Base-by-base conservation (phyloP, 2,797 vertebrate species). In the Pseudomugil tenellus region DNA sequence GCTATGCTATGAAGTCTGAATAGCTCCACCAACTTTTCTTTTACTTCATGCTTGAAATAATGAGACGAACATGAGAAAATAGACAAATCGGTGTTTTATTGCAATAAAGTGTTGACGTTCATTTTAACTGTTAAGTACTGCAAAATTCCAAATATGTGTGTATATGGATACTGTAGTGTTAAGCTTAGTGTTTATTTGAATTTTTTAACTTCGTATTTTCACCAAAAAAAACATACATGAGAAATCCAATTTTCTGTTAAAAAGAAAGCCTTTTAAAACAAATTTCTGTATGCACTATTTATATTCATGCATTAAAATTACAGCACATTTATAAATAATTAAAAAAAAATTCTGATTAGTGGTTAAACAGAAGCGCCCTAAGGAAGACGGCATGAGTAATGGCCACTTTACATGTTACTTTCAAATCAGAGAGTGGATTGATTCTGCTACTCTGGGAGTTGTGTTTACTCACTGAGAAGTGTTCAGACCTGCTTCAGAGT, bases 21-120 rank as follows among this genome's bases (percentile, higher is more conserved):
- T 53, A 63, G 34, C 13, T 63, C 31, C 53, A 21, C 51, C 9
- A 58, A 35, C 16, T 39, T 66, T 48, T 68, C 13, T 19, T 41
- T 12, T 28, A 28, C 39, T 28, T 69, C 17, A 60, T 43, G 26
- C 23, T 28, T 46, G 9, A 4, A 49, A 41, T 3, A 49, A 55
- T 39, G 1, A 55, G 26, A 39, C 6, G 14, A 29, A 25, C 23
- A 54, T 23, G 19, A 4, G 17, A 13, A 53, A 49, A 4, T 34
- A 31, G 17, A 41, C 26, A 13, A 60, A 28, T 10, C 1, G 1
- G 16, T 1, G 13, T 21, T 67, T 21, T 37, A 28, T 48, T 66
- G 14, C 2, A 35, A 58, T 21, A 58, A 8, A 53, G 39, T 53
- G 6, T 3, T 16, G 21, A 1, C 19, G 11, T 48, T 21, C 43